Base-by-base conservation (phyloP, 2,797 vertebrate genomes). In the Chaetodon trifasciatus region DNA sequence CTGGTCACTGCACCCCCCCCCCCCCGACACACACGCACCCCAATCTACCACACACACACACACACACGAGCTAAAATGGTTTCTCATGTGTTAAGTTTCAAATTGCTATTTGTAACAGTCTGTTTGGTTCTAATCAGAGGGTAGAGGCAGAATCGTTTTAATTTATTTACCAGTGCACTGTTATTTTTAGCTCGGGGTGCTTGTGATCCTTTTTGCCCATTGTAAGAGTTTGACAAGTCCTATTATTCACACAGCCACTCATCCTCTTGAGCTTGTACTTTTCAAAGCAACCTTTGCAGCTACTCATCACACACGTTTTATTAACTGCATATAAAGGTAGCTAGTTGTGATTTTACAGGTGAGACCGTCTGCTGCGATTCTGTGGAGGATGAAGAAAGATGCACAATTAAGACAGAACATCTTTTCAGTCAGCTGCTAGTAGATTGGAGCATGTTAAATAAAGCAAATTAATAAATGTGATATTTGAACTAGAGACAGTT, bases 201-300 rank as follows among this genome's bases (percentile, higher is more conserved):
- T 86, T 91, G 82, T 91, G 92, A 91, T 92, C 89, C 86, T 85
- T 90, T 79, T 88, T 69, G 58, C 86, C 71, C 78, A 81, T 84
- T 90, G 88, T 89, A 87, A 89, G 83, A 88, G 74, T 88, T 91
- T 92, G 88, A 93, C 90, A 91, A 88, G 89, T 87, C 86, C 82
- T 89, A 91, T 94, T 91, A 92, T 92, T 92, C 88, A 89, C 86
- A 85, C 85, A 89, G 86, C 80, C 35, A 80, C 87, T 89, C 87
- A 88, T 88, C 75, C 76, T 88, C 82, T 74, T 72, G 83, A 88
- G 87, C 79, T 80, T 57, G 75, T 74, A 70, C 77, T 87, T 93
- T 89, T 85, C 81, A 91, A 88, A 91, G 86, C 79, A 83, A 89
- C 86, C 81, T 89, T 78, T 86, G 66, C 69, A 47, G 55, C 80